phyloP scores from a whole-genome alignment of 2,113 vertebrate species.

The Vulpes lagopus region DNA sequence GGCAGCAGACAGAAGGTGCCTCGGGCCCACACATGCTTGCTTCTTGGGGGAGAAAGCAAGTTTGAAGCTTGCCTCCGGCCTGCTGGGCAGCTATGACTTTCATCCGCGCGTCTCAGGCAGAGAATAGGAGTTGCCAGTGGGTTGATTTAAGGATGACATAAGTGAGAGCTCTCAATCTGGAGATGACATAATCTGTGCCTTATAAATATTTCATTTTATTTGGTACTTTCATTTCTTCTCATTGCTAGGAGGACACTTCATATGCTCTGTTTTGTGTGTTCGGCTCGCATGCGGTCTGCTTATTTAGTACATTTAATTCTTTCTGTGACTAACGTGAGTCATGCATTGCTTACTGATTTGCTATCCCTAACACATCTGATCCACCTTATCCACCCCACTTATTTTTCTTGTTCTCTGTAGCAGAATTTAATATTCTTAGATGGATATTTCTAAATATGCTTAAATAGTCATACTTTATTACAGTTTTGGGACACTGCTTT shows the following conservation, averaged over 20 bases:
- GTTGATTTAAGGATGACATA: neutral
- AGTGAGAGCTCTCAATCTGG: neutral
- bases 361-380: neutral
- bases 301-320: neutral
- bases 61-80: neutral
- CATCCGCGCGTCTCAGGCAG: neutral
- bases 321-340: neutral
- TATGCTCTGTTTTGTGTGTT: neutral
- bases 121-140: neutral
- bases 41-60: neutral
- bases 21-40: neutral
- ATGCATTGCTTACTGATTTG: neutral
- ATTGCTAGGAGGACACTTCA: neutral
- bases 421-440: neutral
- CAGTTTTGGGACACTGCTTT: neutral
- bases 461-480: neutral
- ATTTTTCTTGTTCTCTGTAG: conserved; percentile 8
- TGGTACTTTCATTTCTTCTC: neutral
- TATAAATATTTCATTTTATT: neutral
- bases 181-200: neutral
- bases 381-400: neutral
- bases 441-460: neutral
- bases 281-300: neutral
- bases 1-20: neutral
- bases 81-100: neutral